Conservation (phyloP, 1,140 invertebrate species). For the Homalodisca vitripennis region DNA sequence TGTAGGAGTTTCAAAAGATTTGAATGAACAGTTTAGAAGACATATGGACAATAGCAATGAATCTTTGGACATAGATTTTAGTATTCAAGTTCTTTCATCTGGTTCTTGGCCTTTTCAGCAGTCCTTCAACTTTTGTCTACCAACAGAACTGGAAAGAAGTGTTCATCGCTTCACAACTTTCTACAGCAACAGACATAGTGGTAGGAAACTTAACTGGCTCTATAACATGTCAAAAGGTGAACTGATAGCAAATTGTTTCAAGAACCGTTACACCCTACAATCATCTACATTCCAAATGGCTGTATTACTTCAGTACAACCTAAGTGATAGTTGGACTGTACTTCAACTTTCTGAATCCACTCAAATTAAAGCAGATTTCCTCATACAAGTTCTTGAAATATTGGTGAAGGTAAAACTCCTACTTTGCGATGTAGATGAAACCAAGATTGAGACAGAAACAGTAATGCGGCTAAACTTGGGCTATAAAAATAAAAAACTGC, state of each 20-base stretch:
- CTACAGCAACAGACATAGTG: constrained; percentile 94
- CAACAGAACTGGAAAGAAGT: constrained; percentile 91
- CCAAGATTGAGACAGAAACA: constrained; percentile 51
- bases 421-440: constrained; percentile 24
- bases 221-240: constrained; percentile 99
- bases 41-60: constrained; percentile 67
- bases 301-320: constrained; percentile 95
- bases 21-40: constrained; percentile 90
- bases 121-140: constrained; percentile 85
- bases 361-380: constrained; percentile 83
- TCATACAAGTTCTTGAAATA: constrained; percentile 78
- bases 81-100: constrained; percentile 94
- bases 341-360: constrained; percentile 86
- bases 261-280: constrained; percentile 83
- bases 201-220: constrained; percentile 96
- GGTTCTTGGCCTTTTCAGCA: constrained; percentile 99
- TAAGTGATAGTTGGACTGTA: constrained; percentile 78
- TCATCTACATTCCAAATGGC: constrained; percentile 99
- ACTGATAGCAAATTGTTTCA: constrained; percentile 94
- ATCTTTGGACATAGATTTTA: constrained; percentile 85
- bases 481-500: constrained; percentile 96
- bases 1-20: constrained; percentile 95
- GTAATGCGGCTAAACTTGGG: constrained; percentile 74
- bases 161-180: constrained; percentile 94
- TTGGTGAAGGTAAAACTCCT: constrained; percentile 92